phyloP scores from a whole-genome alignment of 1,140 invertebrate genomes.

The Drosophila rhopaloa region DNA sequence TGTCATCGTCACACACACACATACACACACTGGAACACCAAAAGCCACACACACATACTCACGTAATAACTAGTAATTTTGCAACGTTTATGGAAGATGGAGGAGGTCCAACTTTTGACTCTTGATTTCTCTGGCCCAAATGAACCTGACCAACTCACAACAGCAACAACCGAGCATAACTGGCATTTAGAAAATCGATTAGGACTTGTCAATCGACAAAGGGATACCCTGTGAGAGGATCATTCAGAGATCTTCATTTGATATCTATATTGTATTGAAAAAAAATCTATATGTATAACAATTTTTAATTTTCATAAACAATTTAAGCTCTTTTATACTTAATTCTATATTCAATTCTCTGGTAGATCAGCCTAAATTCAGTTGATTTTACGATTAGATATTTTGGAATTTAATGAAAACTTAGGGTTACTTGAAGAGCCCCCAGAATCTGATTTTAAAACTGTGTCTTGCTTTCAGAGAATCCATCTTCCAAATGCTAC shows the following conservation, averaged over 20 bases:
- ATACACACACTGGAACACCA: not conserved
- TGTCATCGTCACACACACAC: constrained; percentile 47
- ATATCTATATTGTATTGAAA: not conserved
- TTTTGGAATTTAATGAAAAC: too few relatives aligned
- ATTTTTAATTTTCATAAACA: too few relatives aligned
- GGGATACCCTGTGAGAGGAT: not conserved
- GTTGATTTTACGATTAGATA: too few relatives aligned
- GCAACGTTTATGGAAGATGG: constrained; percentile 55
- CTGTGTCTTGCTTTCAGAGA: not conserved
- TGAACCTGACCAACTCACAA: constrained; percentile 52
- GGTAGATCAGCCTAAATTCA: too few relatives aligned
- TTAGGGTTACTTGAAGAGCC: too few relatives aligned
- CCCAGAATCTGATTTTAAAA: too few relatives aligned
- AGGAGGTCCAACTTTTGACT: constrained; percentile 67
- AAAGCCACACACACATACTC: constrained; percentile 11
- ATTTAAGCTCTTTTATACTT: too few relatives aligned
- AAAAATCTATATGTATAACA: not conserved
- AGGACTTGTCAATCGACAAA: not conserved
- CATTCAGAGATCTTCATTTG: not conserved
- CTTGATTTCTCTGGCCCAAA: constrained; percentile 77
- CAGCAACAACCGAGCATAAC: constrained; percentile 16
- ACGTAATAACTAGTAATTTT: constrained; percentile 69
- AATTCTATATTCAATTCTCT: too few relatives aligned
- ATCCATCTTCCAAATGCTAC: not conserved
- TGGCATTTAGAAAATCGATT: constrained; percentile 28